Evolutionary conservation across 2,888 invertebrate genomes (phyloP).

Genomic region (Eupithecia insigniata): DNA sequence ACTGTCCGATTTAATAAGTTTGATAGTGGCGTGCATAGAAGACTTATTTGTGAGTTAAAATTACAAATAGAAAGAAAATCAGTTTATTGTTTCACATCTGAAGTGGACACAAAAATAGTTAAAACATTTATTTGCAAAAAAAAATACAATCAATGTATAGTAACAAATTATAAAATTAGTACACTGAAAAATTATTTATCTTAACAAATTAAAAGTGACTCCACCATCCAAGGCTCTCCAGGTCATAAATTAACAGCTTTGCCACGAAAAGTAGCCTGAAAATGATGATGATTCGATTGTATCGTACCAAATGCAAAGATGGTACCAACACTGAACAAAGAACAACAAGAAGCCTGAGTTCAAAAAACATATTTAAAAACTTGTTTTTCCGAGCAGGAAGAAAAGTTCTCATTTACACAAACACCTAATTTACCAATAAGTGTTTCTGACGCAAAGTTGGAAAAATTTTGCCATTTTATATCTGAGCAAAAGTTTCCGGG

Average conservation of each 20-base stretch:
- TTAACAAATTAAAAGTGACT: neutral
- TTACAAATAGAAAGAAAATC: neutral
- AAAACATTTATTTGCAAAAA: too few relatives aligned
- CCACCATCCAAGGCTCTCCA: neutral
- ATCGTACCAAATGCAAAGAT: neutral
- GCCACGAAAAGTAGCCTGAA: neutral
- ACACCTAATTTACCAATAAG: conserved; percentile 46
- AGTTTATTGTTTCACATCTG: neutral
- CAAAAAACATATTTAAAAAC: conserved; percentile 30
- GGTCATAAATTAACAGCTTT: neutral
- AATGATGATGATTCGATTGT: neutral
- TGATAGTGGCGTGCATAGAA: neutral
- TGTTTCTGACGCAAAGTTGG: conserved; percentile 41
- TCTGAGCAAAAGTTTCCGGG: conserved; percentile 57
- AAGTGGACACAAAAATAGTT: neutral
- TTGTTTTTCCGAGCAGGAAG: conserved; percentile 31
- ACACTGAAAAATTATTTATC: neutral
- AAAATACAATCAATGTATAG: too few relatives aligned
- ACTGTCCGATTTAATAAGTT: neutral
- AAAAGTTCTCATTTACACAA: conserved; percentile 40
- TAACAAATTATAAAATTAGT: too few relatives aligned
- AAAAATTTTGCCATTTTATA: conserved; percentile 47
- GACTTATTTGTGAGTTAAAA: neutral
- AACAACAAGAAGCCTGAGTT: conserved; percentile 12
- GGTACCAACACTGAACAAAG: conserved; percentile 17